Evolutionary conservation across 1,140 invertebrate species (phyloP), one percentile per base, ranked within the genome.

Genomic region (Popillia japonica): DNA sequence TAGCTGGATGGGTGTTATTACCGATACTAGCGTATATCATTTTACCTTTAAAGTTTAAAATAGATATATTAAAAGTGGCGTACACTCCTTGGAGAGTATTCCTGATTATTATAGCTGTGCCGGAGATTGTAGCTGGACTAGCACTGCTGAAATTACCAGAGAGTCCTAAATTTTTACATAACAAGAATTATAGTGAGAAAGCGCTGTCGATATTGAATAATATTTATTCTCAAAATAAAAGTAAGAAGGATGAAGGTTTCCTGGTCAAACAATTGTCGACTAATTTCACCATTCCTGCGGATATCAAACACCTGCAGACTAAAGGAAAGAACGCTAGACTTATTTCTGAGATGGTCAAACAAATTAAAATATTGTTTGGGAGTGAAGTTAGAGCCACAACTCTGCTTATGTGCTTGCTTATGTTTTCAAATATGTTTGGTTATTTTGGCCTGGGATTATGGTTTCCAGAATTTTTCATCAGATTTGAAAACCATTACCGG

Each of bases 141-240:
- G 86, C 91, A 73, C 82, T 90, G 0, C 87, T 90, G 6, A 85
- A 87, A 8, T 87, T 92, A 6, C 92, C 92, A 0, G 95, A 96
- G 84, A 95, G 93, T 79, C 95, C 95, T 0, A 94, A 94, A 82
- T 96, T 92, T 84, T 86, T 93, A 10, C 84, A 94, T 6, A 89
- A 91, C 0, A 89, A 91, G 84, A 92, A 92, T 76, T 88, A 87
- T 79, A 83, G 87, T 9, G 87, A 91, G 0, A 89, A 91, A 80
- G 90, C 93, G 0, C 81, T 94, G 0, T 80, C 87, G 22, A 87
- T 92, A 11, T 84, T 95, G 4, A 86, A 86, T 68, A 86, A 82
- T 0, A 92, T 94, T 55, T 94, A 90, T 78, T 85, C 87, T 1
- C 80, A 83, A 2, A 94, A 94, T 79, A 91, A 89, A 9, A 87